Base-by-base conservation (phyloP, 2,797 vertebrate species). In the Acipenser oxyrinchus region DNA sequence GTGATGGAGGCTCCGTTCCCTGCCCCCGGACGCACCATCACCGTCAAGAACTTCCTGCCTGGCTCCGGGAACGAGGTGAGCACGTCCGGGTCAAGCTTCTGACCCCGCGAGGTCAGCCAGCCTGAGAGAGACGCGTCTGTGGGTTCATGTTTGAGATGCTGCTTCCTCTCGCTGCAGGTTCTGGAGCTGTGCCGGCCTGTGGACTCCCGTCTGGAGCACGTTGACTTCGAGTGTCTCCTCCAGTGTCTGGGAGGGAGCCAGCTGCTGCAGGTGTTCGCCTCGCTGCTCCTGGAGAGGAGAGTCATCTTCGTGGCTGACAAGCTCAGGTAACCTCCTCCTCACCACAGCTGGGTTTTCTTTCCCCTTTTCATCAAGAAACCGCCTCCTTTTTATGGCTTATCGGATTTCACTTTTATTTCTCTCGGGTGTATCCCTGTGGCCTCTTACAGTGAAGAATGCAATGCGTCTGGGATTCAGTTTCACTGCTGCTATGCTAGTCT, bases 1-100 rank as follows among this genome's bases (percentile, higher is more conserved):
- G 93, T 99, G 51, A 98, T 99, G 94, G 97, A 99, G 81, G 94
- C 97, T 0, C 96, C 97, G 0, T 98, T 99, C 74, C 97, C 97
- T 1, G 97, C 94, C 15, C 95, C 97, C 0, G 97, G 97, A 50
- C 85, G 90, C 68, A 96, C 92, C 7, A 94, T 99, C 75, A 86
- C 91, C 2, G 84, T 99, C 55, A 97, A 94, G 83, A 99, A 91
- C 82, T 96, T 96, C 80, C 90, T 99, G 71, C 97, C 96, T 0
- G 95, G 95, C 66, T 88, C 93, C 52, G 96, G 94, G 64, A 91
- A 94, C 69, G 95, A 94, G 92, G 96, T 97, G 76, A 81, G 66
- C 71, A 6, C 6, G 63, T 55, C n/a, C 9, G 5, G n/a, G 23
- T 37, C 23, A 37, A 37, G 23, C 23, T 37, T 37, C 23, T 37